Evolutionary conservation across 1,140 invertebrate genomes (phyloP).

Genomic region (Saccostrea cuccullata): DNA sequence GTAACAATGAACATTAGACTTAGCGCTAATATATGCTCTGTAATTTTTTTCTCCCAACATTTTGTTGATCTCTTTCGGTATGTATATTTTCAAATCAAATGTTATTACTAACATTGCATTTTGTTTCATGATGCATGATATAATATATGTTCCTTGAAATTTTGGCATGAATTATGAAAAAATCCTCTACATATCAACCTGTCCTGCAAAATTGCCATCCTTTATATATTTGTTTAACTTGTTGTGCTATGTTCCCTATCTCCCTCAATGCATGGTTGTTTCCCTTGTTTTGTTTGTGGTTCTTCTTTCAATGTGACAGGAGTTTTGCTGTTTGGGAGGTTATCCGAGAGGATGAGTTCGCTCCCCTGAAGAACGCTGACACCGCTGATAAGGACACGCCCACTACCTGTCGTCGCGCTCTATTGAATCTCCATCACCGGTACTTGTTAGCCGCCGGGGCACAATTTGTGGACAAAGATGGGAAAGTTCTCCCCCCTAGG

Average conservation of each 20-base stretch:
- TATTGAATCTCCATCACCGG: constrained; percentile 89
- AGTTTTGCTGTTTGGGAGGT: constrained; percentile 97
- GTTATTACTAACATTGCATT: not conserved
- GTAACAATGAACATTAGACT: not conserved
- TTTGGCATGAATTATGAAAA: not conserved
- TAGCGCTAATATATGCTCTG: not conserved
- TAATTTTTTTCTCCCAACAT: not conserved
- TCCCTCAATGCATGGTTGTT: not conserved
- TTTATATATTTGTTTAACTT: not conserved
- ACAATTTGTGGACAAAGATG: constrained; percentile 80
- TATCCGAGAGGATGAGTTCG: constrained; percentile 94
- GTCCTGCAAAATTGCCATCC: not conserved
- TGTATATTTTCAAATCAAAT: constrained; percentile 12
- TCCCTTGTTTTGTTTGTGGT: constrained; percentile 66
- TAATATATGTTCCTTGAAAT: constrained; percentile 11
- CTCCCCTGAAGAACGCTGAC: constrained; percentile 97
- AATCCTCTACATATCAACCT: not conserved
- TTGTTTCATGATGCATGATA: not conserved
- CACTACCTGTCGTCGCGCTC: constrained; percentile 88
- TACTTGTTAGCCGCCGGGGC: constrained; percentile 93
- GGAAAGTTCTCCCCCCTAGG: constrained; percentile 79
- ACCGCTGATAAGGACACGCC: constrained; percentile 92
- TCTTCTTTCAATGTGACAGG: constrained; percentile 77
- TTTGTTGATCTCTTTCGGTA: not conserved
- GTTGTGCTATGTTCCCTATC: not conserved